phyloP scores from a whole-genome alignment of 92 coral and sea anemone species.

The Phenganax subtilis region DNA sequence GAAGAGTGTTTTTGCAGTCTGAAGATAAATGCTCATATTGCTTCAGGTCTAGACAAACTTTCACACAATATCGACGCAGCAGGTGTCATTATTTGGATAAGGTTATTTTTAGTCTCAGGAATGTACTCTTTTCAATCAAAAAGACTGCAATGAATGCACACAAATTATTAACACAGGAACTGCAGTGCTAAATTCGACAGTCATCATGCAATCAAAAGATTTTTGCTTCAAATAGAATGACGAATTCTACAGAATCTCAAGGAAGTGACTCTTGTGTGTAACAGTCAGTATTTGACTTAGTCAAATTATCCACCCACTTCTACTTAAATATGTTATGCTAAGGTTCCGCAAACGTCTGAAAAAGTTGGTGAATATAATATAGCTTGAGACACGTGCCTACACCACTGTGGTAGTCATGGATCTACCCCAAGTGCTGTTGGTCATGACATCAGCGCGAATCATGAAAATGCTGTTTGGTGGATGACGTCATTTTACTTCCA shows the following conservation, averaged over 20 bases:
- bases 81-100: conserved; percentile 14
- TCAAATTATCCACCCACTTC: too few relatives aligned
- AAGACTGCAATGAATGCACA: background rate
- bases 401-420: too few relatives aligned
- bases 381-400: too few relatives aligned
- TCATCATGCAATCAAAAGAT: background rate
- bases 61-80: background rate
- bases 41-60: conserved; percentile 15
- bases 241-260: background rate
- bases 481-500: too few relatives aligned
- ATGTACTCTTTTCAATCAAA: conserved; percentile 1
- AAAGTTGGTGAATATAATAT: too few relatives aligned
- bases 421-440: too few relatives aligned
- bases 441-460: too few relatives aligned
- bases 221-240: background rate
- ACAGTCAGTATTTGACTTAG: too few relatives aligned
- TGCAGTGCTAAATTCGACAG: background rate
- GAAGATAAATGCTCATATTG: conserved; percentile 15
- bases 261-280: too few relatives aligned
- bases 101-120: conserved; percentile 15
- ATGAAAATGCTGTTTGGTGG: too few relatives aligned
- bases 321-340: too few relatives aligned
- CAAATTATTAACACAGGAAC: background rate
- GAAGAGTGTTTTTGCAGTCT: conserved; percentile 4
- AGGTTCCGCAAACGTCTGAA: too few relatives aligned